Evolutionary conservation across 2,888 invertebrate genomes (phyloP).

Genomic region (Furcula furcula): DNA sequence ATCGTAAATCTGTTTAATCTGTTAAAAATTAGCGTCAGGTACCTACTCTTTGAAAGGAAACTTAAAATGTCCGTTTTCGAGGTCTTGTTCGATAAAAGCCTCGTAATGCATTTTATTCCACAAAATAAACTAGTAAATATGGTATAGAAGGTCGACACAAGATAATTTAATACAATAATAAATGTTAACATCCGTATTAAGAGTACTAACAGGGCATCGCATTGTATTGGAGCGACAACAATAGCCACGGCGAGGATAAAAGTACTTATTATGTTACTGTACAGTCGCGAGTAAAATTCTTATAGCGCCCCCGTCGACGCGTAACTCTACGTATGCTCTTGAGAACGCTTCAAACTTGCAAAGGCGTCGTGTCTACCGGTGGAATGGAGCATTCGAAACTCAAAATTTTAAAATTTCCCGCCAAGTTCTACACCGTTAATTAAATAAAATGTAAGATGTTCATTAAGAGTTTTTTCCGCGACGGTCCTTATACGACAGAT

Average conservation of each 20-base stretch:
- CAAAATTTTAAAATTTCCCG: conserved; percentile 16
- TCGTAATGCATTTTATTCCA: neutral
- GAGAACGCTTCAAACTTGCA: conserved; percentile 41
- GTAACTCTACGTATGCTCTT: conserved; percentile 33
- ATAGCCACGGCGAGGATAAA: conserved; percentile 58
- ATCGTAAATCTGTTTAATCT: no score
- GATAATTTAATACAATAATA: conserved; percentile 68
- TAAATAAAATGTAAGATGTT: conserved; percentile 34
- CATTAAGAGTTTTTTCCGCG: conserved; percentile 51
- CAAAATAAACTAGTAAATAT: neutral
- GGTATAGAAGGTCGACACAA: conserved; percentile 11
- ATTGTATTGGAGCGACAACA: conserved; percentile 68
- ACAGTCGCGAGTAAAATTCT: conserved; percentile 54
- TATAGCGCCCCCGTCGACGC: conserved; percentile 28
- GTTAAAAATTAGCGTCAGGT: no score
- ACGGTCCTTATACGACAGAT: conserved; percentile 74
- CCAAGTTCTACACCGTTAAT: conserved; percentile 20
- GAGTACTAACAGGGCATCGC: conserved; percentile 64
- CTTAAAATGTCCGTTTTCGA: no score
- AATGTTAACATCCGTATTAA: conserved; percentile 78
- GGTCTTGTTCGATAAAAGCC: no score
- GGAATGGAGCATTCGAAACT: conserved; percentile 24
- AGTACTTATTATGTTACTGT: conserved; percentile 68
- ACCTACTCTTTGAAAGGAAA: no score
- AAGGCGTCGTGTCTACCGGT: conserved; percentile 30